Base-by-base conservation (phyloP, 2,797 vertebrate species). In the Salarias fasciatus region DNA sequence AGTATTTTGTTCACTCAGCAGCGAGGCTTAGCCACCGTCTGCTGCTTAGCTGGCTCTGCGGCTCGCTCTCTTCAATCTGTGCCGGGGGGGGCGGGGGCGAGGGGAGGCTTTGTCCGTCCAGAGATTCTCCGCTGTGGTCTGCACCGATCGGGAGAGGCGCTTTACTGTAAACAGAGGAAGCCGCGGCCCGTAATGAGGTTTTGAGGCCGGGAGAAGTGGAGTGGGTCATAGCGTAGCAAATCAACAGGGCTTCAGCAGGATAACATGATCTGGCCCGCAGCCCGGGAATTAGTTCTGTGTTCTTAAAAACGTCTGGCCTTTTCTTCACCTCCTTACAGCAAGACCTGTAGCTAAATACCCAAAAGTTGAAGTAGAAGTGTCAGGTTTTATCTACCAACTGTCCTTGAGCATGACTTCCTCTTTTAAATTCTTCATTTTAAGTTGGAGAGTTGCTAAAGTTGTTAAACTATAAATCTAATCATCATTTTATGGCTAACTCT, bases 1-100 rank as follows among this genome's bases (percentile, higher is more conserved):
- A 80, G 66, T 48, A 60, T 86, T 86, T 61, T 71, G 69, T 83
- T 83, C 64, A 54, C 57, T 78, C 78, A 49, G 80, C 78, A 61
- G 40, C 29, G 0, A 65, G 72, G 83, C 75, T 82, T 75, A 84
- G 69, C 73, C 62, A 49, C 56, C 45, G 78, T 82, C 79, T 75
- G 63, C 76, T 73, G 67, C 79, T 70, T 63, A 11, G 30, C 69
- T 49, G 40, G 65, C 62, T 80, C 66, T 12, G 0, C 72, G 2
- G 66, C 77, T 63, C 33, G 38, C 65, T 77, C 67, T 13, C 78
- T 71, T 66, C 69, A 47, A 49, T 58, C 77, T 55, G 61, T 72
- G 83, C 82, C 83, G 76, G 71, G 37, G 66, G 75, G n/a, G n/a
- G n/a, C n/a, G n/a, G n/a, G n/a, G n/a, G n/a, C n/a, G n/a, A n/a